A percentile compares a stretch with the other conserved stretches of the same genome.
These are phyloP conservation scores for Tragelaphus eurycerus DNA, from an alignment of 2,797 vertebrate species.

Conservation along the genomic window DNA sequence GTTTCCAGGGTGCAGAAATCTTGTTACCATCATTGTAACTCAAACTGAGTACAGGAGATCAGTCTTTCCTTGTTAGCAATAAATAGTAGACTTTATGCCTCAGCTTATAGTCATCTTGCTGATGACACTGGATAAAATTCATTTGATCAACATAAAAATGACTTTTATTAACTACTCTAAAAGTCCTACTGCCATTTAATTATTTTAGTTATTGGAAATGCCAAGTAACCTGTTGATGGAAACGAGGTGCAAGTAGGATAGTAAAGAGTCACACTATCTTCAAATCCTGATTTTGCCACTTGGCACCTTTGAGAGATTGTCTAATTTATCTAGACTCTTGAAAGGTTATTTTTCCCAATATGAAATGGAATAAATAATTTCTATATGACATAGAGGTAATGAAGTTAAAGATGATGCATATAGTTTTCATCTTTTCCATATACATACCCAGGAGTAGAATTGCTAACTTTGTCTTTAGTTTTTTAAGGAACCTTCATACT, in stretches of 20 bases:
- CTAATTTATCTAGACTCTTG: neutral
- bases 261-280: neutral
- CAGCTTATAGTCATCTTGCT: neutral
- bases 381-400: neutral
- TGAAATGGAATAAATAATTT: neutral
- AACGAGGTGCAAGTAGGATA: neutral
- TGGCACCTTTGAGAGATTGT: neutral
- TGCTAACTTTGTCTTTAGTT: neutral
- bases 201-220: neutral
- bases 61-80: neutral
- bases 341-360: neutral
- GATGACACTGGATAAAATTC: neutral
- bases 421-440: neutral
- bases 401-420: neutral
- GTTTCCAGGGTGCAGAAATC: slow-evolving; percentile 13
- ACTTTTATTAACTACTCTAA: neutral
- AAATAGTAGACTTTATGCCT: neutral
- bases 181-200: neutral
- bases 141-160: slow-evolving; percentile 14
- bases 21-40: slow-evolving; percentile 61
- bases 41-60: slow-evolving; percentile 10
- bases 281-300: neutral
- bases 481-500: neutral
- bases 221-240: neutral
- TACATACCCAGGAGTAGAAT: neutral